Percentiles rank a stretch among this genome's conserved stretches.
phyloP scores from a whole-genome alignment of 2,888 invertebrate species.

The Folsomia candida region DNA sequence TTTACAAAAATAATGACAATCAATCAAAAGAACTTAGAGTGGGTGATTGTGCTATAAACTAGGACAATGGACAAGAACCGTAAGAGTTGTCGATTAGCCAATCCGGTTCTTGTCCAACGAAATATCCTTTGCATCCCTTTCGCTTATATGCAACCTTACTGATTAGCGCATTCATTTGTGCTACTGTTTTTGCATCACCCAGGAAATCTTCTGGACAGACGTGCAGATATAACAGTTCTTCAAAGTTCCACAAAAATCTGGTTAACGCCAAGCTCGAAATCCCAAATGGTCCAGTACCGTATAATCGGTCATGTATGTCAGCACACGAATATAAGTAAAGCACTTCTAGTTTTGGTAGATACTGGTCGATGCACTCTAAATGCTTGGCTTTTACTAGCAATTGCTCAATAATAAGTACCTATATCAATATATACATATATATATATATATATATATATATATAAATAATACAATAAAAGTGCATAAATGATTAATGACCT shows the following conservation, averaged over 20 bases:
- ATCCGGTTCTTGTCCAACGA: not conserved
- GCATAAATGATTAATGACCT: not conserved
- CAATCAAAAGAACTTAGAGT: too few relatives aligned
- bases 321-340: not conserved
- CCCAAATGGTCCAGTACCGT: not conserved
- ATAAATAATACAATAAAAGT: not conserved
- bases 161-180: not conserved
- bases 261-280: not conserved
- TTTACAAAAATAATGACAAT: too few relatives aligned
- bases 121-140: not conserved
- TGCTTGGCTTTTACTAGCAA: not conserved
- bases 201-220: not conserved
- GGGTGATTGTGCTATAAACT: not conserved
- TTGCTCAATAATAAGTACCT: conserved; percentile 6
- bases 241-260: not conserved
- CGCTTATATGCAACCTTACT: not conserved
- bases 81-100: not conserved
- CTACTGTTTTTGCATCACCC: not conserved
- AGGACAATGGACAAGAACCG: too few relatives aligned
- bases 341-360: conserved; percentile 2
- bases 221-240: not conserved
- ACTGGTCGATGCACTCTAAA: not conserved
- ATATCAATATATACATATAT: not conserved
- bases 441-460: not conserved
- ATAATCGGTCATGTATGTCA: not conserved